Base-by-base conservation (phyloP, 1,140 invertebrate species). In the Oncopodura yosiiana region DNA sequence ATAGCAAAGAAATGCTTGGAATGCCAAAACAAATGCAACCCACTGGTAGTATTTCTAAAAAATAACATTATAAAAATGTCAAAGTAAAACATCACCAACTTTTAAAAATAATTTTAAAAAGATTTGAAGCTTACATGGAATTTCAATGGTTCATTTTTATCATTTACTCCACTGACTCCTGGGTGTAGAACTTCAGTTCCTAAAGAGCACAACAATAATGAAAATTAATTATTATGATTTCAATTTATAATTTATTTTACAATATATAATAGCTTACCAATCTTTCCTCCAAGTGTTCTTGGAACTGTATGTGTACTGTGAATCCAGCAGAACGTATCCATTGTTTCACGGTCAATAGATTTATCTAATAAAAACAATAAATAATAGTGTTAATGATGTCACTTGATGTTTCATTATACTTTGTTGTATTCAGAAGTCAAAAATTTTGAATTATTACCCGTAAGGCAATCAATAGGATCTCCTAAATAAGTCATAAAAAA, bases 381-480 rank as follows among this genome's bases (percentile, higher is more conserved):
- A 18, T 4, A 34, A 34, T 34, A 9, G n/a, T 34, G 8, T 34
- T 34, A 34, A 8, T 9, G 8, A 9, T 34, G n/a, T 9, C n/a
- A 8, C n/a, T 34, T 9, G n/a, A 34, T 34, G 8, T 34, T 34
- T 34, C 32, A 34, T 8, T 9, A n/a, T 9, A 34, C 18, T 26
- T 23, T n/a, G 12, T 32, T 32, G 27, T 30, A n/a, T 41, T 23
- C 30, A 14, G 5, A 14, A 24, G 23, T 21, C 23, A 16, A 43
- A 30, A 12, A 18, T n/a, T n/a, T n/a, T n/a, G n/a, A 16, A 4
- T 73, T 68, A 24, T 66, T 68, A 12, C 73, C 75, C 37, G 69
- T 67, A 62, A 81, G 76, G 58, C 81, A 83, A 46, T 79, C 71
- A 6, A 84, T 81, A 0, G 81, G 81, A 62, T 82, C 78, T 0